Evolutionary conservation across 2,797 vertebrate genomes (phyloP), one percentile per base, ranked within the genome.

Genomic region (Neopelma chrysocephalum): DNA sequence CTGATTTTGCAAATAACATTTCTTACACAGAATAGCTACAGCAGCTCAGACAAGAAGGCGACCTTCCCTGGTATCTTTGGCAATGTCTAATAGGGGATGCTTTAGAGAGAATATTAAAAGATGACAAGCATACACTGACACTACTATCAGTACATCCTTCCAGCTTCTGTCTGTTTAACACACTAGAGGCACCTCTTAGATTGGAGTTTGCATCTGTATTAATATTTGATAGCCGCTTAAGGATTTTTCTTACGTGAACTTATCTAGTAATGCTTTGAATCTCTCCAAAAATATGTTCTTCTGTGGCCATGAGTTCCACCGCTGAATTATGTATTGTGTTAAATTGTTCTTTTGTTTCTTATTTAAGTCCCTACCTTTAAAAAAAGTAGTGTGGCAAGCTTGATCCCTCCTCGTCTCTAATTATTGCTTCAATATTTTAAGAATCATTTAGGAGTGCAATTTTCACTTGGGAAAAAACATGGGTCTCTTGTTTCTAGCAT

Each of bases 351-450:
- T 85, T 53, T 77, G 17, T 73, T 91, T 91, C 71, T 75, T 82
- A 80, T 68, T 82, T 78, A 86, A 61, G 29, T 65, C 34, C 12
- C 22, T 80, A 61, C 25, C 21, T 93, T 83, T 90, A 56, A 86
- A 93, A 87, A 65, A 62, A 81, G 34, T 43, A 65, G 8, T 16
- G 27, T 64, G 72, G n/a, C 72, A 87, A 92, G 47, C 11, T 78
- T 1, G 0, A 2, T 82, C 19, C 60, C 61, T 93, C 60, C 64
- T 68, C 8, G 34, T 71, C 48, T 88, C 27, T 69, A 78, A 82
- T 71, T 96, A 90, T 68, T 83, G 34, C 61, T 94, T 77, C 76
- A 61, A 7, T 89, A 81, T 85, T 91, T 83, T 50, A 83, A 85
- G 53, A 86, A 82, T 58, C 75, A 81, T 61, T 75, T 88, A 65